A percentile compares a stretch with the other conserved stretches of the same genome.
Conservation (phyloP, 2,797 vertebrate genomes). For the Peromyscus eremicus region DNA sequence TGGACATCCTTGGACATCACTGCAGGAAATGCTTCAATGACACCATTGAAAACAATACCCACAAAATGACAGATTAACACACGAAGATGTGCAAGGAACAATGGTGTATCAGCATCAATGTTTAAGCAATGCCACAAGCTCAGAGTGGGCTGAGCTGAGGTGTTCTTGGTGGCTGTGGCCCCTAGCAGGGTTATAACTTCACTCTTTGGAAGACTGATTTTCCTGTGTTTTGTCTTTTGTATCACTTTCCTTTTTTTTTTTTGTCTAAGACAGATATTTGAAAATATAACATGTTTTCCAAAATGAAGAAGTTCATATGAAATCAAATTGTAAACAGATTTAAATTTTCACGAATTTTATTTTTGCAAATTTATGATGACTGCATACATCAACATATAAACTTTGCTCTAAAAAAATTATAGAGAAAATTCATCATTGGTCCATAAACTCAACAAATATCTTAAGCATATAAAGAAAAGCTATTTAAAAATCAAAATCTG, state of each 20-base stretch:
- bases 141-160: neutral
- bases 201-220: slow-evolving; percentile 7
- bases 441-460: slow-evolving; percentile 32
- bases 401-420: slow-evolving; percentile 25
- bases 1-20: neutral
- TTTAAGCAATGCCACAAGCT: neutral
- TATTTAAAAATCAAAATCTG: slow-evolving; percentile 29
- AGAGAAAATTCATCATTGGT: neutral
- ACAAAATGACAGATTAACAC: neutral
- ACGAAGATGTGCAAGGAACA: neutral
- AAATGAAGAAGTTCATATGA: slow-evolving; percentile 31
- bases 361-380: slow-evolving; percentile 41
- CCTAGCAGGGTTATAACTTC: neutral
- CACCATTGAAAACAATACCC: neutral
- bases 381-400: neutral
- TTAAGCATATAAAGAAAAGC: slow-evolving; percentile 51
- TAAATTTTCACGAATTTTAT: slow-evolving; percentile 9
- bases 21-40: neutral
- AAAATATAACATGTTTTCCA: neutral
- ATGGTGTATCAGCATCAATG: neutral
- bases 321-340: slow-evolving; percentile 40
- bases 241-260: neutral
- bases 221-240: slow-evolving; percentile 10
- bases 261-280: slow-evolving; percentile 12
- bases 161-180: neutral